A percentile compares a stretch with the other conserved stretches of the same genome.
Evolutionary conservation across 2,888 invertebrate genomes (phyloP).

Genomic region (Noctuana brunneofusca): DNA sequence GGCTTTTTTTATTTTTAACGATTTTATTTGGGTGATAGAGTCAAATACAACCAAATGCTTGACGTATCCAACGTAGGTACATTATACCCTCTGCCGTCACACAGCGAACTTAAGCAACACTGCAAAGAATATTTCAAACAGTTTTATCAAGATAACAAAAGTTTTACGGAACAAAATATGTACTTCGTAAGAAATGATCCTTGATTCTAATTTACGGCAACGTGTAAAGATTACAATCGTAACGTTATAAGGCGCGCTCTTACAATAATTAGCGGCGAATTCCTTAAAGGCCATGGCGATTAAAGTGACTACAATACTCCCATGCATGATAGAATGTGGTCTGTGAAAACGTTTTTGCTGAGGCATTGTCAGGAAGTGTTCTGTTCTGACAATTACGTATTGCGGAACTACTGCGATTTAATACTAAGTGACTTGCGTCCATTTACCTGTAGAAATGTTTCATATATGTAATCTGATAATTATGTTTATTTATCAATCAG

Average conservation of each 20-base stretch:
- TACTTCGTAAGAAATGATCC: conserved; percentile 4
- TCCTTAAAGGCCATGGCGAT: conserved; percentile 12
- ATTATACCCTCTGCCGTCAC: too few relatives aligned
- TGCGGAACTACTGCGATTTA: conserved; percentile 61
- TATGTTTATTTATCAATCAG: too few relatives aligned
- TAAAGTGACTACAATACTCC: conserved; percentile 35
- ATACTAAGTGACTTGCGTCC: conserved; percentile 53
- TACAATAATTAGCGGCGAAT: conserved; percentile 24
- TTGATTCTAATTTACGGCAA: conserved; percentile 21
- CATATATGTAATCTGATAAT: too few relatives aligned
- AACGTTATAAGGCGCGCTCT: conserved; percentile 12
- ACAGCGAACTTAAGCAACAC: too few relatives aligned
- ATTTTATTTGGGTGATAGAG: too few relatives aligned
- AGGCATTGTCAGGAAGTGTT: conserved; percentile 44
- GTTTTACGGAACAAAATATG: conserved; percentile 1
- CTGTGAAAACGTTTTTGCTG: conserved; percentile 37
- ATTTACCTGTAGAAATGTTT: conserved; percentile 42
- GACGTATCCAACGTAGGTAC: too few relatives aligned
- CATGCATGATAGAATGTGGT: conserved; percentile 39
- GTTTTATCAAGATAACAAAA: not conserved
- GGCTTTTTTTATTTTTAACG: not conserved
- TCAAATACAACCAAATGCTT: too few relatives aligned
- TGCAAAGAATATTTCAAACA: not conserved
- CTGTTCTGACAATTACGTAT: conserved; percentile 58
- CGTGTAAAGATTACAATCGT: conserved; percentile 21